Evolutionary conservation across 1,140 invertebrate genomes (phyloP).

Genomic region (Megalonaias nervosa): DNA sequence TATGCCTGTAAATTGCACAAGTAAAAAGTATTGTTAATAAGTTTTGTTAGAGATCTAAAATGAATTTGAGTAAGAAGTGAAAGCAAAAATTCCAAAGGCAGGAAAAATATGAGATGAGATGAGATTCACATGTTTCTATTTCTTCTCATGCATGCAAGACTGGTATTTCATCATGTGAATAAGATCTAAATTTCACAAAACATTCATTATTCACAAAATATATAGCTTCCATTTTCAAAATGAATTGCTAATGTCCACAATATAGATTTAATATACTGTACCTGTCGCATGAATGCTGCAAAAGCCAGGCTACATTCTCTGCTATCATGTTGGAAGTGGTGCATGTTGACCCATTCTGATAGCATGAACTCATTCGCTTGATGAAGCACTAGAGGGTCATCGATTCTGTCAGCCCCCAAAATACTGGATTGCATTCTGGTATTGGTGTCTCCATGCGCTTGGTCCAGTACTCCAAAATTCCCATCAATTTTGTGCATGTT

Average conservation of each 20-base stretch:
- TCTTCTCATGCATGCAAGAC: no score
- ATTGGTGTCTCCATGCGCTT: constrained; percentile 73
- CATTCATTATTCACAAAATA: no score
- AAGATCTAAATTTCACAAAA: no score
- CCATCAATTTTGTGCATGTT: constrained; percentile 50
- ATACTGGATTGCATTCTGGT: constrained; percentile 95
- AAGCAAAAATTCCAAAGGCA: no score
- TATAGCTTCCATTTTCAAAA: no score
- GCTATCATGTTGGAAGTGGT: constrained; percentile 84
- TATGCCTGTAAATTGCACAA: no score
- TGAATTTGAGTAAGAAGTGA: no score
- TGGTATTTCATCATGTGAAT: no score
- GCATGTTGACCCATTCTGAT: constrained; percentile 95
- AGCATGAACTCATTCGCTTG: constrained; percentile 96
- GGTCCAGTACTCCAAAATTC: constrained; percentile 53
- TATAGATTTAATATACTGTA: constrained; percentile 46
- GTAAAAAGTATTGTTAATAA: no score
- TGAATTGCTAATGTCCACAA: constrained; percentile 75
- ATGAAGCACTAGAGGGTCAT: constrained; percentile 93
- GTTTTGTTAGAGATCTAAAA: no score
- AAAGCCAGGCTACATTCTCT: constrained; percentile 96
- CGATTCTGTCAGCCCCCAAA: constrained; percentile 86
- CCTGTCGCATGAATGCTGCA: constrained; percentile 89
- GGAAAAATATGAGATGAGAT: no score
- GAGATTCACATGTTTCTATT: no score